Percentiles rank a stretch among this genome's conserved stretches.
phyloP scores from a whole-genome alignment of 2,888 invertebrate species.

The Drosophila bunnanda region DNA sequence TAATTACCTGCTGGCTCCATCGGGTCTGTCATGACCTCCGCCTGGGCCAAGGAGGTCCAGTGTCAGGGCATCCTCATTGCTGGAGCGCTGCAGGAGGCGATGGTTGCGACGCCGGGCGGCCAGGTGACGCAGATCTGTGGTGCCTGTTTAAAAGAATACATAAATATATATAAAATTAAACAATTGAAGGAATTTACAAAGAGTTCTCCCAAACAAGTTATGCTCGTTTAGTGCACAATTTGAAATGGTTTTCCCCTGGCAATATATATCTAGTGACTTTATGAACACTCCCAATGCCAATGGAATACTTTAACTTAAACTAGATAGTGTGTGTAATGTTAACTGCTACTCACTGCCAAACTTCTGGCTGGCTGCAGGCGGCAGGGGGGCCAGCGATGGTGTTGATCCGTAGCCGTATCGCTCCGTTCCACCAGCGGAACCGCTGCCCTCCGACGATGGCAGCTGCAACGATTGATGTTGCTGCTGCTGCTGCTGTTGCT shows the following conservation, averaged over 20 bases:
- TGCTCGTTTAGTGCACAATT: background rate
- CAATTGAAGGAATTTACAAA: background rate
- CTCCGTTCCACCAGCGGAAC: slow-evolving; percentile 87
- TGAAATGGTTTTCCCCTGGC: background rate
- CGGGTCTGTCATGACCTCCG: slow-evolving; percentile 42
- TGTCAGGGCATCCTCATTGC: slow-evolving; percentile 63
- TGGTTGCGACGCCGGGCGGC: slow-evolving; percentile 67
- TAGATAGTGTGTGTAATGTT: slow-evolving; percentile 26
- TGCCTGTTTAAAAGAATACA: slow-evolving; percentile 32
- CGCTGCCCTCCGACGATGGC: slow-evolving; percentile 26
- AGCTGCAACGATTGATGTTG: slow-evolving; percentile 34
- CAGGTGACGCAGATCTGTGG: slow-evolving; percentile 69
- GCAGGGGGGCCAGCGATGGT: slow-evolving; percentile 89
- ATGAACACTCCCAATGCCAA: slow-evolving; percentile 19
- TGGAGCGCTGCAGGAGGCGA: slow-evolving; percentile 55
- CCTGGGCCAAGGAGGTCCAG: slow-evolving; percentile 53
- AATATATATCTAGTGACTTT: background rate
- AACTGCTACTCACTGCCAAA: slow-evolving; percentile 89
- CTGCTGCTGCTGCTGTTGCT: slow-evolving; percentile 48
- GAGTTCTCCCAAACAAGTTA: background rate
- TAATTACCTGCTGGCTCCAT: slow-evolving; percentile 60
- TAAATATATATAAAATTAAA: background rate
- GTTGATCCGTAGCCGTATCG: slow-evolving; percentile 89
- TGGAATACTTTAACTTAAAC: slow-evolving; percentile 3
- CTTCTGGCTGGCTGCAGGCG: slow-evolving; percentile 89